phyloP scores from a whole-genome alignment of 2,888 invertebrate species.

The Callyntrura guangdongensis region DNA sequence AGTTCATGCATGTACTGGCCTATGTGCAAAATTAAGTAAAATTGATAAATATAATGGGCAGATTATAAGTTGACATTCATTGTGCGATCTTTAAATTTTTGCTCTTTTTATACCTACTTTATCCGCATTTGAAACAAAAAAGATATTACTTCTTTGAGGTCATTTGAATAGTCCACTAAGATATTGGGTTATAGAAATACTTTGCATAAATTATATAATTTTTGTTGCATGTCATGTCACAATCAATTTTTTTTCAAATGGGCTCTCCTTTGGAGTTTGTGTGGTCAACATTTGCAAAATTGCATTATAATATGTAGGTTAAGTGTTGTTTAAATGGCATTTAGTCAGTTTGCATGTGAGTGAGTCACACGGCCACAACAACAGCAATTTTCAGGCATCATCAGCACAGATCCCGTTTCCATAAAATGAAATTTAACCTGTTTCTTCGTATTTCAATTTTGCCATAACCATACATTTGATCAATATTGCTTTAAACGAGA shows the following conservation, averaged over 20 bases:
- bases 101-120: too few relatives aligned
- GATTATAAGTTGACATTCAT: too few relatives aligned
- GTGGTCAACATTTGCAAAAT: not conserved
- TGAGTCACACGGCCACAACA: not conserved
- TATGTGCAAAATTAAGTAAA: too few relatives aligned
- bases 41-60: too few relatives aligned
- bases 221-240: not conserved
- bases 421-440: slow-evolving; percentile 45
- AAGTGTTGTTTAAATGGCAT: not conserved
- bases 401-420: slow-evolving; percentile 46
- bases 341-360: not conserved
- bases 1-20: too few relatives aligned
- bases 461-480: not conserved
- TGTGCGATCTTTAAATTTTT: too few relatives aligned
- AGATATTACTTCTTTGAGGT: too few relatives aligned
- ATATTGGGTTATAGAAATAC: too few relatives aligned
- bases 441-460: not conserved
- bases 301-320: slow-evolving; percentile 10
- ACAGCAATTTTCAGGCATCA: slow-evolving; percentile 38
- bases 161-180: too few relatives aligned
- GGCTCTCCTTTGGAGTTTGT: not conserved
- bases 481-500: not conserved
- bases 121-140: too few relatives aligned
- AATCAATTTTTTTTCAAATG: not conserved
- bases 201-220: not conserved